Evolutionary conservation across 2,113 vertebrate species (phyloP).

Genomic region (Gulo gulo): DNA sequence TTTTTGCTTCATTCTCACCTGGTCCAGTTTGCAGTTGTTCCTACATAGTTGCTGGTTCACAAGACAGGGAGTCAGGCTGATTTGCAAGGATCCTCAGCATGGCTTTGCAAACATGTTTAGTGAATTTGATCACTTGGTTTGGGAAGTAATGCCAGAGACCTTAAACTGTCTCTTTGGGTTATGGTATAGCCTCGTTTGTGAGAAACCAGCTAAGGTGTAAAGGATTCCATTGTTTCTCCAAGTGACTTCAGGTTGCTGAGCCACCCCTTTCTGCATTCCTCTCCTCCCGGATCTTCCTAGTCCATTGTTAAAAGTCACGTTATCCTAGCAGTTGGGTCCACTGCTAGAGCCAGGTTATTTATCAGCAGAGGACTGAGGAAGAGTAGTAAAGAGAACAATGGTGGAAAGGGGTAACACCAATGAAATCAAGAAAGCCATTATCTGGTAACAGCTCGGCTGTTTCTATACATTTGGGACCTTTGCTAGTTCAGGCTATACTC

Average conservation of each 20-base stretch:
- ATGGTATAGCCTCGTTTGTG: neutral
- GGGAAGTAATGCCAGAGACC: neutral
- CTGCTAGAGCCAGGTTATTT: neutral
- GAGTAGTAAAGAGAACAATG: neutral
- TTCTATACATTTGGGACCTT: neutral
- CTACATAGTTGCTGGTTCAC: neutral
- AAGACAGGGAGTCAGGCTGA: neutral
- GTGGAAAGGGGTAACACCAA: neutral
- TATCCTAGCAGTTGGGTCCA: neutral
- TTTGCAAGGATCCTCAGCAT: neutral
- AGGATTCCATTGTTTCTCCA: neutral
- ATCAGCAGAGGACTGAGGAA: neutral
- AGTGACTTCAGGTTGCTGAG: neutral
- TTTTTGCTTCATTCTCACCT: neutral
- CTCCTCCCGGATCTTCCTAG: neutral
- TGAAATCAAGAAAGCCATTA: conserved; percentile 7
- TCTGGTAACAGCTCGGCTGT: neutral
- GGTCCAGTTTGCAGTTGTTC: neutral
- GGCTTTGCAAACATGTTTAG: neutral
- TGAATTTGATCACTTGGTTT: neutral
- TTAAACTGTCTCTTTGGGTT: neutral
- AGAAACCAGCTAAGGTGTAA: neutral
- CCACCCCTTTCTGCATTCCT: neutral
- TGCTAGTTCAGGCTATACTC: neutral
- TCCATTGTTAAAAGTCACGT: neutral